Evolutionary conservation across 2,797 vertebrate species (phyloP).

Genomic region (Monodelphis domestica): DNA sequence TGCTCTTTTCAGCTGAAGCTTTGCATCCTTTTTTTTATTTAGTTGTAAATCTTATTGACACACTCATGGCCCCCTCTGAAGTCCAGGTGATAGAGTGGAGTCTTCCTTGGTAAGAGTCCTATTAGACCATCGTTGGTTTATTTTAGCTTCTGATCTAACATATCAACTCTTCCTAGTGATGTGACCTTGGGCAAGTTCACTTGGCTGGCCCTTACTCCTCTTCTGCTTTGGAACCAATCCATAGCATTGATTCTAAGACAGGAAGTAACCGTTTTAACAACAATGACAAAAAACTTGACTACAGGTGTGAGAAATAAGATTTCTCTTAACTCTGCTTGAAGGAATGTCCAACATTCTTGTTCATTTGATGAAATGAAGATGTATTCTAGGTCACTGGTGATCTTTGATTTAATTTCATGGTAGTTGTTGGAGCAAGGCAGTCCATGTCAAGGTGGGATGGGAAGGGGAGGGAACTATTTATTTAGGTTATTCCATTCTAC

Average conservation of each 20-base stretch:
- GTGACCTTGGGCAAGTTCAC: neutral
- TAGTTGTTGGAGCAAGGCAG: conserved; percentile 26
- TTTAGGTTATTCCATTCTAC: conserved; percentile 42
- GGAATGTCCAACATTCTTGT: neutral
- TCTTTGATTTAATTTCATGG: conserved; percentile 17
- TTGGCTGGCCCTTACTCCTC: no score
- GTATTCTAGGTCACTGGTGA: neutral
- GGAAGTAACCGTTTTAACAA: no score
- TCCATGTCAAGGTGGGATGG: conserved; percentile 37
- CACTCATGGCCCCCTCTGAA: neutral
- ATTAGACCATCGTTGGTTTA: neutral
- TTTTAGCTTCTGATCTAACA: neutral
- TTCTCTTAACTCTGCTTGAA: neutral
- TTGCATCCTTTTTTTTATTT: neutral
- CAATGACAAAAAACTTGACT: neutral
- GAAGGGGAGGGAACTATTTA: conserved; percentile 23
- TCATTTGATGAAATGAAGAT: neutral
- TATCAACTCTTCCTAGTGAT: neutral
- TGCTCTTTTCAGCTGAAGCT: neutral
- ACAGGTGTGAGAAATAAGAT: neutral
- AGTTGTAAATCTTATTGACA: neutral
- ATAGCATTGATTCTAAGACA: no score
- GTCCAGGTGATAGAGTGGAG: neutral
- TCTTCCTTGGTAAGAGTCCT: neutral
- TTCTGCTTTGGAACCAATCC: no score